phyloP scores from a whole-genome alignment of 1,140 invertebrate genomes.

The Anagrus nilaparvatae region DNA sequence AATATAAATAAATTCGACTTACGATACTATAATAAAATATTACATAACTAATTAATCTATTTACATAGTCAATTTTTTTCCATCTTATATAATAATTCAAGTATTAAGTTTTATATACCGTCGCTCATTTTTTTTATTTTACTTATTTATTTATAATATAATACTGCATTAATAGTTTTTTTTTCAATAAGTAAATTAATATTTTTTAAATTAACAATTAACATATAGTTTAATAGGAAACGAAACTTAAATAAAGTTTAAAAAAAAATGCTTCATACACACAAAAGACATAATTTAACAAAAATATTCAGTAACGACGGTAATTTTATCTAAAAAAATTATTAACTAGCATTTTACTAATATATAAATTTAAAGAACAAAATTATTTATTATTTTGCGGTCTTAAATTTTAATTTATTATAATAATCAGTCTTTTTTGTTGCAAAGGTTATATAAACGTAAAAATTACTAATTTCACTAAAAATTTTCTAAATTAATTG shows the following conservation, averaged over 20 bases:
- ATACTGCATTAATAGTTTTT: constrained; percentile 41
- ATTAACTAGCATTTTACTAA: too few relatives aligned
- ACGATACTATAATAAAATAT: constrained; percentile 31
- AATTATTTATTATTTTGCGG: neutral
- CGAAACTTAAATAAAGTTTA: neutral
- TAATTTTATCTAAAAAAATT: too few relatives aligned
- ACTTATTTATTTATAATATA: constrained; percentile 39
- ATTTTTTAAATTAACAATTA: constrained; percentile 10
- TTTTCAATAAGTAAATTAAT: constrained; percentile 19
- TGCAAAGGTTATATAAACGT: too few relatives aligned
- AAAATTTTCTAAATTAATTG: neutral
- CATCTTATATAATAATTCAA: constrained; percentile 21
- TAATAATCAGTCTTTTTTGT: constrained; percentile 10
- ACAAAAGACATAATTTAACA: too few relatives aligned
- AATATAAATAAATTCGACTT: constrained; percentile 39
- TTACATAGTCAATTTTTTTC: constrained; percentile 37
- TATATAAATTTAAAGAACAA: constrained; percentile 6
- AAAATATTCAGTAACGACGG: too few relatives aligned
- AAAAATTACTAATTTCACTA: neutral
- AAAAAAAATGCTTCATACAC: too few relatives aligned
- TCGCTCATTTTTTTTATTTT: constrained; percentile 19
- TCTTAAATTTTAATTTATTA: constrained; percentile 4
- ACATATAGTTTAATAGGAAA: neutral
- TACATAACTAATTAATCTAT: constrained; percentile 32
- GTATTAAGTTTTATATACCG: constrained; percentile 17